Conservation (phyloP, 2,113 vertebrate genomes). For the Macrotis lagotis region DNA sequence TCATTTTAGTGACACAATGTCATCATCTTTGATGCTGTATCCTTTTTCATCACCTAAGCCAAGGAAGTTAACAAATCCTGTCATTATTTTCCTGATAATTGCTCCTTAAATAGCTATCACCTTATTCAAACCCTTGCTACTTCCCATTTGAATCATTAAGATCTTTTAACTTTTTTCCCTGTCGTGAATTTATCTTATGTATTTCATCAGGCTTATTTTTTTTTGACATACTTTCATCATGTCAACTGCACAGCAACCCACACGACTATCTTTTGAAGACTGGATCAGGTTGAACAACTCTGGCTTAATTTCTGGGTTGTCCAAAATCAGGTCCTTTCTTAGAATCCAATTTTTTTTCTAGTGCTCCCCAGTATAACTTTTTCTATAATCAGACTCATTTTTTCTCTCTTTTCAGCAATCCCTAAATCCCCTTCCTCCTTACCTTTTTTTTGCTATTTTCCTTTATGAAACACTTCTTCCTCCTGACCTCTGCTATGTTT, state of each 20-base stretch:
- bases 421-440: background rate
- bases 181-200: background rate
- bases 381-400: background rate
- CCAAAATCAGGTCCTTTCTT: background rate
- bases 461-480: background rate
- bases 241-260: background rate
- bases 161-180: background rate
- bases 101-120: background rate
- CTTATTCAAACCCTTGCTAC: background rate
- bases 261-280: background rate
- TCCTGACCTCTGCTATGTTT: background rate
- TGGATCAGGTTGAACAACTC: background rate
- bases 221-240: background rate
- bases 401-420: background rate
- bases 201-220: background rate
- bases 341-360: background rate
- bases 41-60: background rate
- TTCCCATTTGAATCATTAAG: background rate
- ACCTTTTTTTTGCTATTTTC: background rate
- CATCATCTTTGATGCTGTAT: conserved; percentile 11
- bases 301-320: background rate
- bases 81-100: background rate
- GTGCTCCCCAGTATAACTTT: background rate
- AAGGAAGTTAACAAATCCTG: background rate
- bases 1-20: background rate